A percentile compares a stretch with the other conserved stretches of the same genome.
phyloP scores from a whole-genome alignment of 2,113 vertebrate species.

The Anas platyrhynchos region DNA sequence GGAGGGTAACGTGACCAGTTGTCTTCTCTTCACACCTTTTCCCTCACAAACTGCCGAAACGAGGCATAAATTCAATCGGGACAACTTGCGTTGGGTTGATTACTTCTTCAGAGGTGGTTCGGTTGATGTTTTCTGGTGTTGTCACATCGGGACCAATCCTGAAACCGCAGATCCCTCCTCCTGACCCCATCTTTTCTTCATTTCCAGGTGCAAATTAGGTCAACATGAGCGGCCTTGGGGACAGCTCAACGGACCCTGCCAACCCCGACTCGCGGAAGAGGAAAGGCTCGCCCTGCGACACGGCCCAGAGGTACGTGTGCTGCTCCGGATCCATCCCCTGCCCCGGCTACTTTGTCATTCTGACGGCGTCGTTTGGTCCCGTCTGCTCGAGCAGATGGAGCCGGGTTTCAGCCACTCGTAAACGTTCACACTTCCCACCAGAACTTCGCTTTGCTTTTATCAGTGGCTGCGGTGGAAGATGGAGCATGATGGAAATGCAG shows the following conservation, averaged over 20 bases:
- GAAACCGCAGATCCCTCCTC: not conserved
- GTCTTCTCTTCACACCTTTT: fast-evolving
- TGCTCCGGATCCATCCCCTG: not conserved
- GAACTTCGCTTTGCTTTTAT: constrained; percentile 23
- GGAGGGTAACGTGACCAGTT: fast-evolving
- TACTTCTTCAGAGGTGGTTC: not conserved
- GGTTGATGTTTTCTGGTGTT: not conserved
- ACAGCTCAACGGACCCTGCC: constrained; percentile 88
- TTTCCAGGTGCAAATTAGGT: constrained; percentile 85
- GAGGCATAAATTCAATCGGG: too few species aligned
- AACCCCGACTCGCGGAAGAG: constrained; percentile 91
- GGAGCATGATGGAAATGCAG: constrained; percentile 9
- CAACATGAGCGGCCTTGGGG: constrained; percentile 95
- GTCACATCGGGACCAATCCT: fast-evolving
- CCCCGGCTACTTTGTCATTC: not conserved
- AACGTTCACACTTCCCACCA: constrained; percentile 58
- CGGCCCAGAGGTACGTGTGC: constrained; percentile 85
- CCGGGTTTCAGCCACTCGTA: not conserved
- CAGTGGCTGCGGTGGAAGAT: constrained; percentile 21
- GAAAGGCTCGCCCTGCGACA: constrained; percentile 91
- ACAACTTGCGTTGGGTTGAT: not conserved
- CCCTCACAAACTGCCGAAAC: not conserved
- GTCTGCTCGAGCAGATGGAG: constrained; percentile 64
- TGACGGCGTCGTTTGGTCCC: not conserved
- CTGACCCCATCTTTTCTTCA: not conserved